Base-by-base conservation (phyloP, 2,888 invertebrate genomes). In the Halictus ligatus region DNA sequence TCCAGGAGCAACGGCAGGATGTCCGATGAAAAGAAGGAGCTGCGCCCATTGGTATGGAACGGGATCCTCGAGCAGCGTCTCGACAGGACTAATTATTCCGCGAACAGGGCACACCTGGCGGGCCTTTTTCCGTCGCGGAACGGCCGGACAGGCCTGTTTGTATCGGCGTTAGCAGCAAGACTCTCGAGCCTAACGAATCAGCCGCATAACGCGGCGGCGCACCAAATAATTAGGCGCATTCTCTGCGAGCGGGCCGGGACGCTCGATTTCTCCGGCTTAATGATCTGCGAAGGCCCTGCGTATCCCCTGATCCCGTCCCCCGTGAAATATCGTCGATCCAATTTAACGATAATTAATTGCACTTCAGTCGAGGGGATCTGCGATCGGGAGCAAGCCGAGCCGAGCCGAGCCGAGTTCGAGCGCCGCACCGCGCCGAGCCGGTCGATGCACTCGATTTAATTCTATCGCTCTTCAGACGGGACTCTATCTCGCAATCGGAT, bases 281-380 rank as follows among this genome's bases (percentile, higher is more conserved):
- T 88, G 90, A 88, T 84, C 91, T 89, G 73, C 82, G 88, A 83
- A 90, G 86, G 83, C 75, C 58, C 80, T 79, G 80, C 79, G 80
- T 77, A 50, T 40, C 81, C 77, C 50, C 29, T 67, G 21, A 64
- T n/a, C 48, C 54, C 46, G 46, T 46, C 75, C 80, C 80, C 75
- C 75, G 69, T 86, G 89, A 91, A 89, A 88, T 86, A 89, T 84
- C 84, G 86, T 83, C 87, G 80, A 84, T 89, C 85, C 90, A 86
- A 91, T 89, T 87, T 87, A 88, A 91, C 91, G 89, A 91, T 90
- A 90, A 90, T 90, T 88, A 91, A 91, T 91, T 86, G 90, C 88
- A 84, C 88, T 89, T 83, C 81, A 82, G 77, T 81, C 83, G 88
- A 86, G 84, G 75, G 85, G 85, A 48, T 60, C 50, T 81, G 67